Evolutionary conservation across 2,888 invertebrate genomes (phyloP).

Genomic region (Cosmia pyralina): DNA sequence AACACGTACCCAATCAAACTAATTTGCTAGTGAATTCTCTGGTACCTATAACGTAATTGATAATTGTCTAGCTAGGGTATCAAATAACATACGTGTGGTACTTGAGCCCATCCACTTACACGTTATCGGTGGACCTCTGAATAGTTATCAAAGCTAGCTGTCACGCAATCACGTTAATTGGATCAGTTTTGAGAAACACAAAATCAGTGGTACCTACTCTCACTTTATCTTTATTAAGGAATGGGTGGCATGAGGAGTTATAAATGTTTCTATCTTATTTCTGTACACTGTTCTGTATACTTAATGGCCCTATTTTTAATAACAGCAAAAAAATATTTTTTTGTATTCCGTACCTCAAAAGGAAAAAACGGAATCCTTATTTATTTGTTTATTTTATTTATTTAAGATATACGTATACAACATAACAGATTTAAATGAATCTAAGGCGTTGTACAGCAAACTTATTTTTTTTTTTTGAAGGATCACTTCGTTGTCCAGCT

Average conservation of each 20-base stretch:
- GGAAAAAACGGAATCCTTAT: no score
- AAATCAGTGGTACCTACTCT: no score
- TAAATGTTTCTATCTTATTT: neutral
- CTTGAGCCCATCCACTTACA: slow-evolving; percentile 13
- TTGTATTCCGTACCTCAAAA: no score
- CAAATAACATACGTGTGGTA: slow-evolving; percentile 16
- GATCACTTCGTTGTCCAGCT: no score
- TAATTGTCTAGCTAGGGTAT: slow-evolving; percentile 2
- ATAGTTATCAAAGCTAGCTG: slow-evolving; percentile 12
- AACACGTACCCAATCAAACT: neutral
- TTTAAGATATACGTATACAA: no score
- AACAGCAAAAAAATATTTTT: neutral
- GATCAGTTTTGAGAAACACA: no score
- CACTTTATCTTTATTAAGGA: neutral
- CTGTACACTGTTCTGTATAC: neutral
- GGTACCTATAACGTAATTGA: neutral
- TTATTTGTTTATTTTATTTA: no score
- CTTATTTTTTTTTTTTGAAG: no score
- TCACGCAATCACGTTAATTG: slow-evolving; percentile 8
- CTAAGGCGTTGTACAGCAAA: no score
- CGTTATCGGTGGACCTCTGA: neutral
- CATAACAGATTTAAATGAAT: no score
- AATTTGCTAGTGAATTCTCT: neutral
- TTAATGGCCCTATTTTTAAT: neutral
- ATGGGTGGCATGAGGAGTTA: no score